Conservation (phyloP, 2,113 vertebrate species). For the Macquaria australasica region DNA sequence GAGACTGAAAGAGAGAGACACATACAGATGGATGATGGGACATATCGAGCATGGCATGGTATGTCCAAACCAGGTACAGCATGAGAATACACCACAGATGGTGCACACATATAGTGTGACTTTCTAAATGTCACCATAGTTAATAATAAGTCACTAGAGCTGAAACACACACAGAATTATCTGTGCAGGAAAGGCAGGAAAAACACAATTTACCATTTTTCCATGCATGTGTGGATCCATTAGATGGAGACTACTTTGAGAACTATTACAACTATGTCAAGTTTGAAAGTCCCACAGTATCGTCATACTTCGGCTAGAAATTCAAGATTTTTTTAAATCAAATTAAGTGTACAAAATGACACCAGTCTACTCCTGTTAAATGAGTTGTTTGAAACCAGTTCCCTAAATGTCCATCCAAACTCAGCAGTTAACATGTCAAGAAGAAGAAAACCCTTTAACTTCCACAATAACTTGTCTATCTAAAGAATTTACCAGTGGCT, state of each 20-base stretch:
- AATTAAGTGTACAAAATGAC: background rate
- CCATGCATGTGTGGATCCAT: background rate
- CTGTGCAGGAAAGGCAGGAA: conserved; percentile 14
- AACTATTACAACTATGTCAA: background rate
- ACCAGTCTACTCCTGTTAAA: background rate
- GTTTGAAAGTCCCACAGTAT: background rate
- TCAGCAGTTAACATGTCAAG: background rate
- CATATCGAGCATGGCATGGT: conserved; percentile 31
- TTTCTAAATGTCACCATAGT: conserved; percentile 55
- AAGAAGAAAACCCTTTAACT: background rate
- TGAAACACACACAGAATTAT: conserved; percentile 31
- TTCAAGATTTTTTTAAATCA: background rate
- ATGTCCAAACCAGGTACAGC: conserved; percentile 53
- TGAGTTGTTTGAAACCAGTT: background rate
- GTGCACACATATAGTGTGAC: conserved; percentile 4
- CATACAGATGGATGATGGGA: conserved; percentile 55
- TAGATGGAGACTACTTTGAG: conserved; percentile 9
- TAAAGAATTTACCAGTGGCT: conserved; percentile 6
- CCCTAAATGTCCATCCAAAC: conserved; percentile 1
- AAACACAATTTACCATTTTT: conserved; percentile 6
- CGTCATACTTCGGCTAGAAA: background rate
- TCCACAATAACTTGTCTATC: background rate
- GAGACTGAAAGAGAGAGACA: conserved; percentile 35
- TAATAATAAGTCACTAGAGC: conserved; percentile 24
- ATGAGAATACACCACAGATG: background rate